These are phyloP conservation scores for Diacarnus erythraeanus DNA, from an alignment of 37 sponge, comb jelly and placozoan genomes.

Conservation along the genomic window DNA sequence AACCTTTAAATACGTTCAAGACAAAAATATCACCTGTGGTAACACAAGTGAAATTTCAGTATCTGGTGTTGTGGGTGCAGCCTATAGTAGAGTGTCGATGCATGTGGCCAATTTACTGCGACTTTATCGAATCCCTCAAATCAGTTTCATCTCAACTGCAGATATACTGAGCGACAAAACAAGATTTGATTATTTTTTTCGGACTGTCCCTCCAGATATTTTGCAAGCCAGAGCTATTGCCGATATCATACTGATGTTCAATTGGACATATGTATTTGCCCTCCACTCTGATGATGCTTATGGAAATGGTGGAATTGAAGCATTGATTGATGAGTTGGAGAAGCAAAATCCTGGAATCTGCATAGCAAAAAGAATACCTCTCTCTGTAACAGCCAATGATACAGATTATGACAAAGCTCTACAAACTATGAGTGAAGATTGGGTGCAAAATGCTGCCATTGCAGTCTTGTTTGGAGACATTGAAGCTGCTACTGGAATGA, in stretches of 20 bases:
- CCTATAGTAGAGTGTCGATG: slow-evolving; percentile 55
- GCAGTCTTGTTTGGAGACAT: slow-evolving; percentile 61
- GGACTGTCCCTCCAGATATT: slow-evolving; percentile 81
- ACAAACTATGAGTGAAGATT: not conserved
- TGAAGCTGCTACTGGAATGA: slow-evolving; percentile 11
- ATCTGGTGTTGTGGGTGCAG: slow-evolving; percentile 75
- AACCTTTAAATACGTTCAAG: slow-evolving; percentile 38
- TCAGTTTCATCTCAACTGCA: slow-evolving; percentile 74
- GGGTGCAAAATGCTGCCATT: slow-evolving; percentile 45
- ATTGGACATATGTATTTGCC: slow-evolving; percentile 60
- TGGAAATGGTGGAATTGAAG: slow-evolving; percentile 50
- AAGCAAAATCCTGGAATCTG: slow-evolving; percentile 1
- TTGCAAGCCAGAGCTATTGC: slow-evolving; percentile 73
- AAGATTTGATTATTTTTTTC: slow-evolving; percentile 73
- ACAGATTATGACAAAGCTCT: slow-evolving; percentile 15
- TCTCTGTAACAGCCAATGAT: not conserved
- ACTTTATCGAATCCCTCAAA: slow-evolving; percentile 72
- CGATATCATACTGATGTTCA: slow-evolving; percentile 43
- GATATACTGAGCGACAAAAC: slow-evolving; percentile 61
- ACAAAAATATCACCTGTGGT: not conserved
- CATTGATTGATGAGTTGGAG: slow-evolving; percentile 21
- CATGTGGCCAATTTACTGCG: slow-evolving; percentile 63
- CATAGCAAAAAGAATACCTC: not conserved
- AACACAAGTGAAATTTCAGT: not conserved
- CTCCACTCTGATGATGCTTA: slow-evolving; percentile 43